Percentiles rank a stretch among this genome's conserved stretches.
These are phyloP conservation scores for Noctua comes DNA, from an alignment of 2,888 invertebrate species.

Conservation along the genomic window DNA sequence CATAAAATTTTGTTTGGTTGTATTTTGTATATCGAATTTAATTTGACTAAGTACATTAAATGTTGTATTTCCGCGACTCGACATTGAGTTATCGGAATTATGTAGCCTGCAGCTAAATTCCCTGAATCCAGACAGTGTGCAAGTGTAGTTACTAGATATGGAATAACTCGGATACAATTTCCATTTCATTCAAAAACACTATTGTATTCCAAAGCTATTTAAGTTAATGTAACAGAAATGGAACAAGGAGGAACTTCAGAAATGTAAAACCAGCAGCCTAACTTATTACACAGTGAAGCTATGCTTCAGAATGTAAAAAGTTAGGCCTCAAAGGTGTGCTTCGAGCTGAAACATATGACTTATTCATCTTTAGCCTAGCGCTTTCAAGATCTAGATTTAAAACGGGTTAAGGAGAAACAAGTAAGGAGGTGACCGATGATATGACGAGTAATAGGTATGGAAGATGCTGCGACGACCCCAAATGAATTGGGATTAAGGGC, in stretches of 20 bases:
- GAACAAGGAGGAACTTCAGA: slow-evolving; percentile 18
- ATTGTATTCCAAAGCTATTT: slow-evolving; percentile 14
- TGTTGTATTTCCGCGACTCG: background rate
- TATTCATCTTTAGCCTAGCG: slow-evolving; percentile 40
- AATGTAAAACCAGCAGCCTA: slow-evolving; percentile 34
- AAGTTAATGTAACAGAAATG: slow-evolving; percentile 6
- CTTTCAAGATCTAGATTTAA: slow-evolving; percentile 2
- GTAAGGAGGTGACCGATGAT: no score
- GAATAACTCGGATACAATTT: slow-evolving; percentile 17
- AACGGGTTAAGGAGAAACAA: background rate
- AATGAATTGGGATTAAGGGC: no score
- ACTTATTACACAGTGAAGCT: slow-evolving; percentile 26
- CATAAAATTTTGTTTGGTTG: background rate
- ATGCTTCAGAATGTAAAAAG: slow-evolving; percentile 35
- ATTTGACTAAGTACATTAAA: no score
- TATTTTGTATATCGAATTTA: background rate
- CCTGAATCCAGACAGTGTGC: background rate
- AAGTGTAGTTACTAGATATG: background rate
- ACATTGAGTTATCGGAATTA: background rate
- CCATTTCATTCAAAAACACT: slow-evolving; percentile 35
- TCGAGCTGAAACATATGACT: slow-evolving; percentile 11
- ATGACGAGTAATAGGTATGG: no score
- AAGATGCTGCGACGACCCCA: no score
- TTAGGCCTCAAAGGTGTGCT: slow-evolving; percentile 39
- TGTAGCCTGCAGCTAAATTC: background rate